These are phyloP conservation scores for Lysandra bellargus DNA, from an alignment of 2,888 invertebrate species.

Conservation along the genomic window DNA sequence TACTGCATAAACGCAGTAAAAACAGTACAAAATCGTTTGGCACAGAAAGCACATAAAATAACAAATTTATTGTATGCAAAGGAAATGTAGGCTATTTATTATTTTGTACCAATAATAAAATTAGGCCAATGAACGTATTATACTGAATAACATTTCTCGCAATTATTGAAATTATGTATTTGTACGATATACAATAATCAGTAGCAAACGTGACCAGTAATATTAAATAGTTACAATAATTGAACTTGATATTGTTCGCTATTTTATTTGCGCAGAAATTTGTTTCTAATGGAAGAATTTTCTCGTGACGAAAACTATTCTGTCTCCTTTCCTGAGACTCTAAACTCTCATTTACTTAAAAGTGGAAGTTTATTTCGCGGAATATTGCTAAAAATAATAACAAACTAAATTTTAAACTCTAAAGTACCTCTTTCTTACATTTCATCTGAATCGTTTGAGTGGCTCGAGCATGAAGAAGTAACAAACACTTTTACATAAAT, in stretches of 20 bases:
- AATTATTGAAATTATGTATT: conserved; percentile 1
- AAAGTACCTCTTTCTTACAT: not conserved
- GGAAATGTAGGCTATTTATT: not conserved
- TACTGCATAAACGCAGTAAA: not conserved
- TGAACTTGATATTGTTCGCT: not conserved
- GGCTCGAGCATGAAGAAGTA: too few relatives aligned
- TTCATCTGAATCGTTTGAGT: too few relatives aligned
- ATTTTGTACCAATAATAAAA: conserved; percentile 22
- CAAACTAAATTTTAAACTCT: too few relatives aligned
- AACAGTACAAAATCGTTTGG: not conserved
- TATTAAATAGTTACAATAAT: not conserved
- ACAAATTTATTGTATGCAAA: not conserved
- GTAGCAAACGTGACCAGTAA: not conserved
- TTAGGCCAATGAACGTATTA: conserved; percentile 12
- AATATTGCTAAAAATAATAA: too few relatives aligned
- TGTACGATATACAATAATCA: not conserved
- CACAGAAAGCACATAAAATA: not conserved
- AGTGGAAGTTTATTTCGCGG: too few relatives aligned
- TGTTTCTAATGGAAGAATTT: too few relatives aligned
- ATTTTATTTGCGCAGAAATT: not conserved
- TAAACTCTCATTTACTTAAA: too few relatives aligned
- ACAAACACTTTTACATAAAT: too few relatives aligned
- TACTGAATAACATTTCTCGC: not conserved
- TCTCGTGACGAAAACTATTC: too few relatives aligned
- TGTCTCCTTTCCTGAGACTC: not conserved